Base-by-base conservation (phyloP, 2,888 invertebrate genomes). In the Ennomos quercinarius region DNA sequence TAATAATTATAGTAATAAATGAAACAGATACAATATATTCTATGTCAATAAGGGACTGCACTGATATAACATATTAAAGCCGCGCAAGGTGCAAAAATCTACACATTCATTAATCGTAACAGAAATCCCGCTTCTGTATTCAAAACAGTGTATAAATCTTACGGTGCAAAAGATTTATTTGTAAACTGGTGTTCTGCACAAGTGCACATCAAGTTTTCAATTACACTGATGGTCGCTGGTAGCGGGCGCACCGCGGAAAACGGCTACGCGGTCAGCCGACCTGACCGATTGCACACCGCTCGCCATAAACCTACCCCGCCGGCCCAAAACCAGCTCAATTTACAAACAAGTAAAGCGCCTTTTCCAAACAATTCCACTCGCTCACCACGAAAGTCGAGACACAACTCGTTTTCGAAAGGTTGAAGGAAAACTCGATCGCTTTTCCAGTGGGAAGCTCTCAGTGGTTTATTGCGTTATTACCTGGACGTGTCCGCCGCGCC, bases 401-500 rank as follows among this genome's bases (percentile, higher is more conserved):
- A 85, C 86, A 85, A 87, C 88, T 88, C 85, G 86, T 89, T 87
- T 87, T 85, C 86, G 84, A 87, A 87, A 89, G 86, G 85, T 87
- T 87, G 86, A 85, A 85, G 85, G 87, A 90, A 92, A 91, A 91
- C 88, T 90, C 90, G 90, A 91, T 91, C 90, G 90, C 86, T 91
- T 90, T 90, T 90, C 89, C 86, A 87, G 87, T 83, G 86, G 87
- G 87, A 90, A 87, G 86, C 90, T 88, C 91, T 89, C 89, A 88
- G 89, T 91, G 90, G 90, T 91, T 91, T 92, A 92, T 92, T 91
- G 91, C 89, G 91, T 92, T 92, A 92, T 92, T 91, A 92, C 92
- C 91, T 92, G 91, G 87, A 91, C 91, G 89, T 89, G 90, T 89
- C 88, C 84, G 84, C 85, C 84, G 84, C 86, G 82, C 69, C 84